Base-by-base conservation (phyloP, 2,888 invertebrate genomes). In the Melanchra persicariae region DNA sequence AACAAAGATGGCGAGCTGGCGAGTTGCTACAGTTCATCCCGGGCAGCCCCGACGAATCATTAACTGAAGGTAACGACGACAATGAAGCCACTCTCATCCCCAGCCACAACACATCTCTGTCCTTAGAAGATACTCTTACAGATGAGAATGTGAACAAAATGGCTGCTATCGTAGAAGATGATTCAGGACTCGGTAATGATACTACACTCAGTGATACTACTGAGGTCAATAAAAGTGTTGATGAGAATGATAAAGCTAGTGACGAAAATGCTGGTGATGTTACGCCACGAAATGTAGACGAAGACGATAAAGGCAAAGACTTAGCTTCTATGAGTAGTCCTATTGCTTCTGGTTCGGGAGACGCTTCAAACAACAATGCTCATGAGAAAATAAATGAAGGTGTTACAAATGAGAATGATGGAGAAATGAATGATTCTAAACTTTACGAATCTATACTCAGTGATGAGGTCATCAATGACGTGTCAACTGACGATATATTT, bases 121-220 rank as follows among this genome's bases (percentile, higher is more conserved):
- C 91, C 0, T 79, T 93, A 3, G 94, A 94, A 71, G 93, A 93
- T 10, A 95, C 95, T 0, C 83, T 96, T 0, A 94, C 91, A 15
- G 94, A 93, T 19, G 90, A 91, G 1, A 87, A 78, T 37, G 82
- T 68, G 0, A 84, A 77, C 43, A 82, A 59, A 76, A 78, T 87
- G 62, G 73, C 71, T 22, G 74, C 71, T 1, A 78, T 77, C 0
- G 76, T 76, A 12, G 86, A 85, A 57, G 82, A 89, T 57, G 88
- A 89, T 80, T 87, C 87, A 2, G 89, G 87, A 1, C 75, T 85
- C 17, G 87, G 76, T 17, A 87, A 90, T 60, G 88, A 88, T 71
- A 83, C 72, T 40, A 85, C 83, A 2, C 63, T 68, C 0, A 84
- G 77, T 72, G 84, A 86, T 74, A 59, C 70, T 51, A 51, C 61